phyloP scores from a whole-genome alignment of 2,888 invertebrate genomes.

The Drosophila prostipennis region DNA sequence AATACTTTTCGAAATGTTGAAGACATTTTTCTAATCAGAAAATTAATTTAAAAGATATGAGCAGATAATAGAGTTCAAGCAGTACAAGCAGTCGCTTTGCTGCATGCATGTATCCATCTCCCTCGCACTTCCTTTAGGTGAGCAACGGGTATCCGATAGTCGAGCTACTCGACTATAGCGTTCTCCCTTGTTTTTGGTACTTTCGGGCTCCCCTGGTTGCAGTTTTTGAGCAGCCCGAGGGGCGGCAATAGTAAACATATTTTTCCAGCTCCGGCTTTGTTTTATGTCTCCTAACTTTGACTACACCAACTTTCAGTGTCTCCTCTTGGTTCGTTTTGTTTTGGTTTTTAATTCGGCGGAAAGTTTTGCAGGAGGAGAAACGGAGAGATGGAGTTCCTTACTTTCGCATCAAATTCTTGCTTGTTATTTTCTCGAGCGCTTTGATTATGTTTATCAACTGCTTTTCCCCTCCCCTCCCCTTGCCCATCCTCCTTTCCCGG shows the following conservation, averaged over 20 bases:
- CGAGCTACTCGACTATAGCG: too few species aligned
- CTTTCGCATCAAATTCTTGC: constrained; percentile 54
- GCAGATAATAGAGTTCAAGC: too few species aligned
- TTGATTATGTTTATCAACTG: constrained; percentile 72
- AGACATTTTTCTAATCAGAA: too few species aligned
- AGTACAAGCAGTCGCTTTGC: too few species aligned
- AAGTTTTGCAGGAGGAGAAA: constrained; percentile 47
- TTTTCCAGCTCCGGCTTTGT: constrained; percentile 58
- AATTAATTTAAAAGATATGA: too few species aligned
- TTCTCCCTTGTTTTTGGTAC: background rate
- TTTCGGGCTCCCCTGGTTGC: constrained; percentile 3
- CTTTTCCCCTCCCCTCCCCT: constrained; percentile 2
- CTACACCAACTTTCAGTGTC: constrained; percentile 36
- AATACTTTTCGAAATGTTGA: too few species aligned
- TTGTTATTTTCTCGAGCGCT: constrained; percentile 63
- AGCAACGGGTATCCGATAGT: too few species aligned
- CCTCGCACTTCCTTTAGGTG: too few species aligned
- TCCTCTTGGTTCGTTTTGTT: constrained; percentile 7
- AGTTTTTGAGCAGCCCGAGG: constrained; percentile 7
- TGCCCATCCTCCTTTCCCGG: too few species aligned
- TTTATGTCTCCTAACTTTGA: constrained; percentile 69
- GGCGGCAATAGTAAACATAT: constrained; percentile 70
- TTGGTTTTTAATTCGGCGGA: constrained; percentile 64
- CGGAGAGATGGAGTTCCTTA: constrained; percentile 18
- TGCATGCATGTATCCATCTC: too few species aligned